Percentiles rank a stretch among this genome's conserved stretches.
These are phyloP conservation scores for Stenoptilia bipunctidactyla DNA, from an alignment of 2,888 invertebrate genomes.

Conservation along the genomic window DNA sequence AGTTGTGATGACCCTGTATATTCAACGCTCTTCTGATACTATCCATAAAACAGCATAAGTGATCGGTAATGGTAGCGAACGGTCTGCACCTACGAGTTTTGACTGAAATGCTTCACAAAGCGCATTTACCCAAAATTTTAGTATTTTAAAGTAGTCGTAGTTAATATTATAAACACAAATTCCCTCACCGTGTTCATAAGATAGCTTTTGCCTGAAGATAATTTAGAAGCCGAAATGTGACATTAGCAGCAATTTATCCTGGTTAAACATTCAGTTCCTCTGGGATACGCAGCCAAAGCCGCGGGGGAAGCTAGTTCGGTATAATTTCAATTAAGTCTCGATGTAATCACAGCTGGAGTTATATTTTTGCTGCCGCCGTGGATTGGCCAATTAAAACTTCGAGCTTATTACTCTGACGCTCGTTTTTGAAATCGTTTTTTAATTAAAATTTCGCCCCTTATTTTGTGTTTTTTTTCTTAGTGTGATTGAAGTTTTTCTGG, in stretches of 20 bases:
- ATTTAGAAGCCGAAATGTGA: too few species aligned
- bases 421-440: slow-evolving; percentile 31
- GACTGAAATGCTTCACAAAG: too few species aligned
- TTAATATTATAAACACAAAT: too few species aligned
- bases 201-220: too few species aligned
- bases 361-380: neutral
- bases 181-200: too few species aligned
- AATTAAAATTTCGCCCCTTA: slow-evolving; percentile 26
- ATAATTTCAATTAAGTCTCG: neutral
- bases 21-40: too few species aligned
- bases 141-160: too few species aligned
- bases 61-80: too few species aligned
- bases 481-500: neutral
- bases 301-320: neutral
- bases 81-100: too few species aligned
- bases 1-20: too few species aligned
- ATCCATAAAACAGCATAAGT: too few species aligned
- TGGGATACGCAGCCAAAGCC: neutral
- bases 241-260: neutral
- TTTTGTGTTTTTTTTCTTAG: slow-evolving; percentile 4
- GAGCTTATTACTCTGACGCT: slow-evolving; percentile 28
- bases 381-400: slow-evolving; percentile 39
- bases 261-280: neutral
- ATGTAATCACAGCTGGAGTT: neutral
- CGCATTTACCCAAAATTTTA: too few species aligned